Evolutionary conservation across 2,797 vertebrate species (phyloP).

Genomic region (Pipistrellus pygmaeus): DNA sequence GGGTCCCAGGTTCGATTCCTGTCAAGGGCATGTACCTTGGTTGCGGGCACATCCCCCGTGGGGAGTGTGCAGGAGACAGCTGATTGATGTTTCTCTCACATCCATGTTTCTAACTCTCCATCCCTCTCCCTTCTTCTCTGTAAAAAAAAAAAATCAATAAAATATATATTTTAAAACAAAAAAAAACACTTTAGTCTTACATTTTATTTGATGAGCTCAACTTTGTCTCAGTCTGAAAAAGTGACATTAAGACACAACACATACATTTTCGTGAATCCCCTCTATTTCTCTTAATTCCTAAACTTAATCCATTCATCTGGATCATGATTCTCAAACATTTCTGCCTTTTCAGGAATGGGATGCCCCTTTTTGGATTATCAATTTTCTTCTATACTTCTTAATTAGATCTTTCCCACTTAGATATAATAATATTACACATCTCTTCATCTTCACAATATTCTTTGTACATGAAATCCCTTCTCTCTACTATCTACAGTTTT

Average conservation of each 20-base stretch:
- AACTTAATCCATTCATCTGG: not conserved
- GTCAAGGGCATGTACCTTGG: no score
- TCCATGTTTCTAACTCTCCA: no score
- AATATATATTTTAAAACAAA: no score
- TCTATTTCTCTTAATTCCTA: not conserved
- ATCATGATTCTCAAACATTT: not conserved
- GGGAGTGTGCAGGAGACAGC: no score
- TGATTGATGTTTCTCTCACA: no score
- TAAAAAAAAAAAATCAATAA: no score
- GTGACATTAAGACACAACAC: not conserved
- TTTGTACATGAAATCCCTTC: not conserved
- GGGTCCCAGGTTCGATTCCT: no score
- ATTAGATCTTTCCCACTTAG: not conserved
- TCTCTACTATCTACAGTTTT: not conserved
- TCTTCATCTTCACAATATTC: not conserved
- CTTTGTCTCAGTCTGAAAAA: not conserved
- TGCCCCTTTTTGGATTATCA: not conserved
- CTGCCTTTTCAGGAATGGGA: not conserved
- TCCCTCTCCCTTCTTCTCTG: no score
- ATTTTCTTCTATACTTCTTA: not conserved
- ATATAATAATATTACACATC: not conserved
- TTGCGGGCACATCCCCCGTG: no score
- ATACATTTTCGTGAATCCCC: not conserved
- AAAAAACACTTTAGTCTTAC: not conserved
- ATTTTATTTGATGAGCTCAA: not conserved